Percentiles rank a stretch among this genome's conserved stretches.
Evolutionary conservation across 2,888 invertebrate species (phyloP).

Genomic region (Lepidocyrtoides sp.): DNA sequence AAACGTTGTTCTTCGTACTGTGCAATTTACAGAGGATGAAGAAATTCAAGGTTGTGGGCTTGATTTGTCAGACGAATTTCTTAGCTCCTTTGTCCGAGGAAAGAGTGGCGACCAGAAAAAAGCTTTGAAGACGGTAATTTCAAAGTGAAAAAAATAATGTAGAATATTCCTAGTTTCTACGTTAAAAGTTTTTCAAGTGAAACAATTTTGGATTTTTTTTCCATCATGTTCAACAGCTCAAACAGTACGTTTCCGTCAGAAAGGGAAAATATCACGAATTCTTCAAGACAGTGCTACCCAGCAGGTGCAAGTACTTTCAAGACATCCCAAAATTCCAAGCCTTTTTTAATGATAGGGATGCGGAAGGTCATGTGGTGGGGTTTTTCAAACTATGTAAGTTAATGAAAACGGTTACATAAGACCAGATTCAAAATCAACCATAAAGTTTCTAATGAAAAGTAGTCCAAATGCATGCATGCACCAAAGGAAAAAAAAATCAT

Average conservation of each 20-base stretch:
- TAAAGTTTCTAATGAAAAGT: not conserved
- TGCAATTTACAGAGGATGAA: slow-evolving; percentile 62
- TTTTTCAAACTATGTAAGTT: slow-evolving; percentile 71
- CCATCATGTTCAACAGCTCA: slow-evolving; percentile 23
- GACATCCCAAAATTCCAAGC: slow-evolving; percentile 68
- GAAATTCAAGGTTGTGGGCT: slow-evolving; percentile 68
- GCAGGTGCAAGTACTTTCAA: slow-evolving; percentile 56
- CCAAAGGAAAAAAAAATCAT: not conserved
- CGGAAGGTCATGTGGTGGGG: slow-evolving; percentile 59
- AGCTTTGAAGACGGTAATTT: slow-evolving; percentile 59
- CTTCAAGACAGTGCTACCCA: slow-evolving; percentile 69
- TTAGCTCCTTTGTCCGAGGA: slow-evolving; percentile 63
- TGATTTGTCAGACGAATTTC: slow-evolving; percentile 68
- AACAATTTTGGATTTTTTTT: not conserved
- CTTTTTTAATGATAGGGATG: slow-evolving; percentile 60
- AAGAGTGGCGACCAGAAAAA: slow-evolving; percentile 71
- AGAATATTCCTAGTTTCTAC: not conserved
- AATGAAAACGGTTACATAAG: not conserved
- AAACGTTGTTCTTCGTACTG: not conserved
- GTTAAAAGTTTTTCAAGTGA: slow-evolving; percentile 8
- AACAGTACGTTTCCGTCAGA: slow-evolving; percentile 56
- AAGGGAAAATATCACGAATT: slow-evolving; percentile 74
- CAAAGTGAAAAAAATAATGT: not conserved
- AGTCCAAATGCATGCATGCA: not conserved
- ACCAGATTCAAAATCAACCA: too few species aligned